Evolutionary conservation across 1,140 invertebrate genomes (phyloP).

Genomic region (Drosophila subobscura): DNA sequence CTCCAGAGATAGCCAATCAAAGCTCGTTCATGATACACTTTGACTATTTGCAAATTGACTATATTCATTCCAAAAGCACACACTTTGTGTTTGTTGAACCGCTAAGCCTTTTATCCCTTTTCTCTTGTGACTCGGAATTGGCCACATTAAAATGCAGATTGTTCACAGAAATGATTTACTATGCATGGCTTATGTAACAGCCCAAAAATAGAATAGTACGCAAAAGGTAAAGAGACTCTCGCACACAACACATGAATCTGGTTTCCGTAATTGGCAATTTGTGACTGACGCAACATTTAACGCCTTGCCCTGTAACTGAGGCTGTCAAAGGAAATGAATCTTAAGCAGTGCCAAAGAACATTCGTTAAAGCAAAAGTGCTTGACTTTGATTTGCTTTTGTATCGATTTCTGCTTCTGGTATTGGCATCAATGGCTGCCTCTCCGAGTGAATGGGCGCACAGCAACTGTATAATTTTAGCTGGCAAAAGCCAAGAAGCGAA

Average conservation of each 20-base stretch:
- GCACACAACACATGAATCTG: neutral
- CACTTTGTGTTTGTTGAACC: slow-evolving; percentile 11
- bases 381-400: neutral
- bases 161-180: slow-evolving; percentile 19
- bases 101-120: slow-evolving; percentile 27
- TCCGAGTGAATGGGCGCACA: neutral
- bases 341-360: neutral
- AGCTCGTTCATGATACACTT: neutral
- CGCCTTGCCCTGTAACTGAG: neutral
- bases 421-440: slow-evolving; percentile 3
- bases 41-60: slow-evolving; percentile 14
- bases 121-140: slow-evolving; percentile 7
- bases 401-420: neutral
- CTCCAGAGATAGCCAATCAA: no score
- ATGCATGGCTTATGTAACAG: slow-evolving; percentile 12
- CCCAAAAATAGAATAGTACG: neutral
- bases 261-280: slow-evolving; percentile 12
- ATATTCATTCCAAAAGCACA: slow-evolving; percentile 1
- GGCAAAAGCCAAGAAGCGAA: slow-evolving; percentile 18
- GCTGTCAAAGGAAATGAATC: slow-evolving; percentile 21
- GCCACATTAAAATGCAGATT: slow-evolving; percentile 24
- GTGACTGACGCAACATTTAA: slow-evolving; percentile 12
- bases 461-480: slow-evolving; percentile 18
- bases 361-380: neutral
- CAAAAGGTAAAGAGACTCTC: slow-evolving; percentile 6